These are phyloP conservation scores for Micromussa lordhowensis DNA, from an alignment of 92 coral and sea anemone species.

Conservation along the genomic window DNA sequence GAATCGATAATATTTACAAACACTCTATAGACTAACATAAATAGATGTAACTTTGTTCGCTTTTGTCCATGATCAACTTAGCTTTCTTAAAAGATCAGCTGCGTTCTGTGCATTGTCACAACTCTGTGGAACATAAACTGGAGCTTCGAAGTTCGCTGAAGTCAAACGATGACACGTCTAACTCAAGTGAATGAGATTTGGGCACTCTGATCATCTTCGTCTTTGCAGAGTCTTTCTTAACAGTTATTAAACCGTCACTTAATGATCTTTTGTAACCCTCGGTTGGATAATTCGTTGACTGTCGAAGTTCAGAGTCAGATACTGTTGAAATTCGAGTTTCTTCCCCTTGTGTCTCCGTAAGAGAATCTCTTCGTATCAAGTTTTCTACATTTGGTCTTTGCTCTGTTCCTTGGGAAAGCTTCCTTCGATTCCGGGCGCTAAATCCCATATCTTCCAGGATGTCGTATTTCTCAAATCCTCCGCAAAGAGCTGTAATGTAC, in stretches of 20 bases:
- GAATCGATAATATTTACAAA: slow-evolving; percentile 32
- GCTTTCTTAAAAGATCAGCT: neutral
- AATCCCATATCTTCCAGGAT: slow-evolving; percentile 42
- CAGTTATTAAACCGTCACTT: neutral
- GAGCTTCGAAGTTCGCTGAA: slow-evolving; percentile 42
- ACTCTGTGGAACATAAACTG: slow-evolving; percentile 36
- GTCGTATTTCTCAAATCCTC: slow-evolving; percentile 50
- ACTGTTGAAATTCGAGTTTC: slow-evolving; percentile 5
- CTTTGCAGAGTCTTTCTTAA: neutral
- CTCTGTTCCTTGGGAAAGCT: slow-evolving; percentile 20
- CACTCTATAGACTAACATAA: slow-evolving; percentile 22
- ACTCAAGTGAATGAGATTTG: slow-evolving; percentile 17
- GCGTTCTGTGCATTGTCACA: neutral
- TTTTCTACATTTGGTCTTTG: slow-evolving; percentile 4
- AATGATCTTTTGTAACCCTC: slow-evolving; percentile 16
- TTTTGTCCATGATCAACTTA: neutral
- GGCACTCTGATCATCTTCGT: neutral
- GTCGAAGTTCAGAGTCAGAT: slow-evolving; percentile 10
- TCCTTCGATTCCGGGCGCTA: slow-evolving; percentile 41
- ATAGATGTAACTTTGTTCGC: slow-evolving; percentile 12
- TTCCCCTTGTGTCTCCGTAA: slow-evolving; percentile 24
- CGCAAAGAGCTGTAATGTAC: slow-evolving; percentile 38
- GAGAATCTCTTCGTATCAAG: slow-evolving; percentile 18
- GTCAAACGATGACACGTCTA: slow-evolving; percentile 42
- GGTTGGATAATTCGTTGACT: neutral